A percentile compares a stretch with the other conserved stretches of the same genome.
Evolutionary conservation across 2,797 vertebrate species (phyloP).

Genomic region (Leptatherina wallacei): DNA sequence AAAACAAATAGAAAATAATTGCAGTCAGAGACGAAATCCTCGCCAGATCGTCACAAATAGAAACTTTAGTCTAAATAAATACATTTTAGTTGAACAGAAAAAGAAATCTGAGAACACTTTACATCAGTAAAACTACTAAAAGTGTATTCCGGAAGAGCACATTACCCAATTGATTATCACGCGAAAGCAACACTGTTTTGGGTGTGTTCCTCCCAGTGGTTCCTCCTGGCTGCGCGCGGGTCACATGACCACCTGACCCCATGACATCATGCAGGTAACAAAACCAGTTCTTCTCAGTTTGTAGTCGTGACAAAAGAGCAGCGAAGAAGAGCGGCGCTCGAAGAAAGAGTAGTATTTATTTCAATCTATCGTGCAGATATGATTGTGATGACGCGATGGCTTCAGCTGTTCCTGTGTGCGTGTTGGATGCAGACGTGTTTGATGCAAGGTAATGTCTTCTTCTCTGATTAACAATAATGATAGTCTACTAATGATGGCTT

Average conservation of each 20-base stretch:
- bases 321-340: background rate
- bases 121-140: no score
- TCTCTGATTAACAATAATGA: background rate
- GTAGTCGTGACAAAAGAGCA: background rate
- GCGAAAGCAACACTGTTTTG: background rate
- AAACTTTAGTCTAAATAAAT: background rate
- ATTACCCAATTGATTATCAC: no score
- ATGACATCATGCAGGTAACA: slow-evolving; percentile 53
- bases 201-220: background rate
- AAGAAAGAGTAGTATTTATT: no score
- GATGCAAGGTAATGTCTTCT: background rate
- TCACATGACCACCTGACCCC: slow-evolving; percentile 29
- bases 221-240: background rate
- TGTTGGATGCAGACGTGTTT: background rate
- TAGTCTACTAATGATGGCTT: no score
- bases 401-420: slow-evolving; percentile 24
- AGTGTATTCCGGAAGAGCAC: no score
- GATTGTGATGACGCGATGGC: background rate
- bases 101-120: no score
- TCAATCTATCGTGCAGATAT: background rate
- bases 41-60: background rate
- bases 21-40: background rate
- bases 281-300: background rate
- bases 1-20: background rate
- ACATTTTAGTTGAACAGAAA: background rate